These are phyloP conservation scores for Callyntrura sp. DNA, from an alignment of 2,888 invertebrate species.

Conservation along the genomic window DNA sequence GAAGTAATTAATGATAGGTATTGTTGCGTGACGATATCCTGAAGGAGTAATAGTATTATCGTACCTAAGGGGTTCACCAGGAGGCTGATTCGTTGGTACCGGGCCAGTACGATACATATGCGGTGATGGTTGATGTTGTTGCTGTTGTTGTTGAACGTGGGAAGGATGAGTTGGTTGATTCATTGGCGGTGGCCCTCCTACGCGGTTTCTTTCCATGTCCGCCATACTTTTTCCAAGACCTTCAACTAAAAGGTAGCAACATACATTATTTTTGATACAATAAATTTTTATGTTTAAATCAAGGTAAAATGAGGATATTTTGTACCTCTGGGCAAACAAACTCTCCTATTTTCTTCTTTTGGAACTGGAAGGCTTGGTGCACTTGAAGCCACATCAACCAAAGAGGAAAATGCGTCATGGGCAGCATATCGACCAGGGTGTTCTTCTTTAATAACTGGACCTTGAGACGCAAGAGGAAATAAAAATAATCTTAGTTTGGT, in stretches of 20 bases:
- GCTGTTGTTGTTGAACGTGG: slow-evolving; percentile 44
- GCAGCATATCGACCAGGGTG: slow-evolving; percentile 78
- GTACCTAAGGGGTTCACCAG: slow-evolving; percentile 79
- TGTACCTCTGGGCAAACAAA: slow-evolving; percentile 83
- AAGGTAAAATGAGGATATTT: not conserved
- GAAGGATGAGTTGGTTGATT: slow-evolving; percentile 75
- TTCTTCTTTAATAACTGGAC: slow-evolving; percentile 80
- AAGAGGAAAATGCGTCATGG: slow-evolving; percentile 94
- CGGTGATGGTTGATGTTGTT: slow-evolving; percentile 57
- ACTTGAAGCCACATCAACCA: slow-evolving; percentile 96
- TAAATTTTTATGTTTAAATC: too few relatives aligned
- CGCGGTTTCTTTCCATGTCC: slow-evolving; percentile 83
- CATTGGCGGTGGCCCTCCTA: slow-evolving; percentile 79
- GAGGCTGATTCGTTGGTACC: slow-evolving; percentile 73
- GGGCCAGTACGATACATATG: slow-evolving; percentile 76
- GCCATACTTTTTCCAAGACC: slow-evolving; percentile 83
- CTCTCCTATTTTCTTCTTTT: slow-evolving; percentile 83
- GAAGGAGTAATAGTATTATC: slow-evolving; percentile 54
- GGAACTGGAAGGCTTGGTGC: slow-evolving; percentile 96
- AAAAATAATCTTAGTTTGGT: not conserved
- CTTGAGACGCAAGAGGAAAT: slow-evolving; percentile 24
- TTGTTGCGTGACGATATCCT: slow-evolving; percentile 3
- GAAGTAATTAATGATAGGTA: slow-evolving; percentile 11
- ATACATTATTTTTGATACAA: too few relatives aligned
- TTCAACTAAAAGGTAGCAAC: slow-evolving; percentile 63